Base-by-base conservation (phyloP, 1,140 invertebrate genomes). In the Cyclina sinensis region DNA sequence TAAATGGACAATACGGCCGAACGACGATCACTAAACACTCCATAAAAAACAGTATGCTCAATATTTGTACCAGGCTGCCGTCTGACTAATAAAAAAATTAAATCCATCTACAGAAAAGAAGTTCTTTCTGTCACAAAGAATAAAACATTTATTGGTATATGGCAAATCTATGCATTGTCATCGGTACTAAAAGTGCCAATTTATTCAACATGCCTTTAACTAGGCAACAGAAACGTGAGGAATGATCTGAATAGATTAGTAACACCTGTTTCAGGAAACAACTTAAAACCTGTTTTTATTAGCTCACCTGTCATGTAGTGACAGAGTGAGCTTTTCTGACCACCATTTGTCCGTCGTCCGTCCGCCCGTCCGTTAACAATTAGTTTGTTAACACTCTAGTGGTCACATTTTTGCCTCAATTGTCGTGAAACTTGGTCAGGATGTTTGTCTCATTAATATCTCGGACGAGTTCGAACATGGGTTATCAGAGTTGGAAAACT, bases 111-210 rank as follows among this genome's bases (percentile, higher is more conserved):
- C 32, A 70, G 65, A 30, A 84, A 70, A 27, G 81, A 84, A 51
- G 59, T 84, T 18, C 18, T 48, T 3, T 84, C 81, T 43, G 48
- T 84, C 21, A 70, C n/a, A 16, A 39, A 84, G 11, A 18, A 70
- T 14, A 70, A 73, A 18, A 12, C 62, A 0, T 84, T 30, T 37
- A 84, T 84, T 39, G 62, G 81, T 27, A 84, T 84, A 30, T 84
- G 81, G 65, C 81, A 84, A 39, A 46, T 84, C 16, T 27, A 70
- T 73, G 81, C 59, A n/a, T 24, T 84, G 21, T 21, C 43, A n/a
- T 27, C 39, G 11, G 39, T 73, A 1, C 46, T 84, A 9, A 48
- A 84, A 21, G 39, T 39, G 4, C 81, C 81, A 70, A 48, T 84
- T 51, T 73, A 46, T 68, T 84, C 81, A 24, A 16, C 30, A 2